Evolutionary conservation across 2,113 vertebrate species (phyloP).

Genomic region (Asarcornis scutulata): DNA sequence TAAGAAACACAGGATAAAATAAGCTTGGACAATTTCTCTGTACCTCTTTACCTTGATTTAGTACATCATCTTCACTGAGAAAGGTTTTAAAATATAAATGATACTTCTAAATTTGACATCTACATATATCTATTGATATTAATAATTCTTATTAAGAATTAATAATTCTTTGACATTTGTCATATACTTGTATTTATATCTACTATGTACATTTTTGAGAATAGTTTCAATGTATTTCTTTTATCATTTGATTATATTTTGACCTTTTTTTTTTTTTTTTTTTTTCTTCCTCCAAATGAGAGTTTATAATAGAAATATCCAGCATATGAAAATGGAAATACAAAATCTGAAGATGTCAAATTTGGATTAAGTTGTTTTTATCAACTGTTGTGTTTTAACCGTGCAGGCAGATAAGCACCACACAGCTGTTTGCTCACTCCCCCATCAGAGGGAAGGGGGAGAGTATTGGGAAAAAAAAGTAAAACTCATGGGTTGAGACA

Average conservation of each 20-base stretch:
- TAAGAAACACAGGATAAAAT: neutral
- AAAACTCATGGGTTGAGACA: too few relatives aligned
- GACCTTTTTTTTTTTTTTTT: too few relatives aligned
- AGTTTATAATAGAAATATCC: neutral
- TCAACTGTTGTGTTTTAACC: neutral
- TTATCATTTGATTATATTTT: neutral
- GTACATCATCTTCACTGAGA: neutral
- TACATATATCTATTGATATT: neutral
- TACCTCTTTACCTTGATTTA: neutral
- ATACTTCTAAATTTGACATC: neutral
- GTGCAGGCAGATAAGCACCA: too few relatives aligned
- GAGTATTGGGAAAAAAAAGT: too few relatives aligned
- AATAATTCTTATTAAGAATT: neutral
- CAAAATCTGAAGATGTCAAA: neutral
- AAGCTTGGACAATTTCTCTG: neutral
- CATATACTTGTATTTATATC: neutral
- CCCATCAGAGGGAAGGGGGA: too few relatives aligned
- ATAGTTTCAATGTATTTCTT: neutral
- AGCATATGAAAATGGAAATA: neutral
- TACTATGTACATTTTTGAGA: neutral
- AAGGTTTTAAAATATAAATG: neutral
- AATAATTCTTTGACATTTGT: neutral
- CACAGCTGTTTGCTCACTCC: too few relatives aligned
- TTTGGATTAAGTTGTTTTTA: neutral
- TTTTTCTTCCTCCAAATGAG: neutral